Conservation (phyloP, 2,113 vertebrate genomes). For the Eudyptes chrysolophus region DNA sequence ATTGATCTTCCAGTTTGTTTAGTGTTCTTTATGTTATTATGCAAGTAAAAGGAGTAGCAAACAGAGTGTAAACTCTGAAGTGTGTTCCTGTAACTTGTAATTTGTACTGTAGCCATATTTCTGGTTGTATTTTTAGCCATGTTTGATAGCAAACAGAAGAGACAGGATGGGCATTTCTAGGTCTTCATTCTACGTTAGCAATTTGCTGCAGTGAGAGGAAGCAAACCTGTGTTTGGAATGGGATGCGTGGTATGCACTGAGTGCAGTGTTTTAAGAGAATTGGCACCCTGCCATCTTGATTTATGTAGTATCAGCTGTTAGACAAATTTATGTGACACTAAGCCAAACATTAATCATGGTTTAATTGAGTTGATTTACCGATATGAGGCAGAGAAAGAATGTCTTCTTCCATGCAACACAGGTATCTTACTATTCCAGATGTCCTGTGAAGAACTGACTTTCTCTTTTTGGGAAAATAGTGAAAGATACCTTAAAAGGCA, state of each 20-base stretch:
- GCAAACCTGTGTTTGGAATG: background rate
- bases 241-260: background rate
- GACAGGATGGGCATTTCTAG: background rate
- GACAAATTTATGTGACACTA: background rate
- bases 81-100: background rate
- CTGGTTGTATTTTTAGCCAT: background rate
- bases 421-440: background rate
- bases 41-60: background rate
- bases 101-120: background rate
- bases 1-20: background rate
- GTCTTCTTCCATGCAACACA: background rate
- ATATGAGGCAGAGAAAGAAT: background rate
- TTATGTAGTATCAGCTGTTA: background rate
- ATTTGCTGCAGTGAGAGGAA: background rate
- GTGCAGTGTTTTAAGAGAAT: background rate
- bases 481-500: background rate
- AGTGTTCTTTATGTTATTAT: background rate
- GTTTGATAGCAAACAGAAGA: background rate
- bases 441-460: background rate
- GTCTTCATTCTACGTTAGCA: background rate
- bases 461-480: background rate
- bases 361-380: constrained; percentile 14
- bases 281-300: background rate
- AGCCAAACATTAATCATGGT: constrained; percentile 21
- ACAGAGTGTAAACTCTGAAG: background rate